Conservation (phyloP, 1,140 invertebrate species). For the Ostrea denselamellosa region DNA sequence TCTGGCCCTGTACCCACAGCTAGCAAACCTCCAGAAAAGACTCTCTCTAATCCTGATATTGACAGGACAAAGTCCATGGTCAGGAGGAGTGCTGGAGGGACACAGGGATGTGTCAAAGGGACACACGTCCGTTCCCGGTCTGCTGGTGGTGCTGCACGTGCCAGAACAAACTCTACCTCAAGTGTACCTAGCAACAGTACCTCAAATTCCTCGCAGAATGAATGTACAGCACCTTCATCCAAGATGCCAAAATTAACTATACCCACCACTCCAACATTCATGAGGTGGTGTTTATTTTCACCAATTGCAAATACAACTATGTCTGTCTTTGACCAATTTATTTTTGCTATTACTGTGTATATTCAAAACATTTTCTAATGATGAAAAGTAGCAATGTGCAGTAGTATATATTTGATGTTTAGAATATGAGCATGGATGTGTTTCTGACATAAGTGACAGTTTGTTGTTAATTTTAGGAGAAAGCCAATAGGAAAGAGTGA, state of each 20-base stretch:
- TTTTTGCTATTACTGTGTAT: no score
- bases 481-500: slow-evolving; percentile 54
- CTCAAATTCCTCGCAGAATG: neutral
- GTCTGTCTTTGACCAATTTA: neutral
- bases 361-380: no score
- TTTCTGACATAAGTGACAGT: neutral
- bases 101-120: neutral
- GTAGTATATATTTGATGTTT: neutral
- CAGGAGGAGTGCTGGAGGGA: neutral
- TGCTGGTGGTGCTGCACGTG: neutral
- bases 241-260: slow-evolving; percentile 58
- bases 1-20: neutral
- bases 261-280: slow-evolving; percentile 65
- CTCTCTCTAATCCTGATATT: neutral
- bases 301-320: neutral
- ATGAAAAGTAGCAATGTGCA: neutral
- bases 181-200: neutral
- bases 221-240: slow-evolving; percentile 35
- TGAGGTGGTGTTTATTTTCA: slow-evolving; percentile 59
- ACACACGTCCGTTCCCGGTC: neutral
- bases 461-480: slow-evolving; percentile 49
- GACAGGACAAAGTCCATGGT: neutral
- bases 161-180: neutral
- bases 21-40: neutral
- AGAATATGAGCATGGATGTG: neutral